Evolutionary conservation across 1,140 invertebrate genomes (phyloP), one percentile per base, ranked within the genome.

Genomic region (Trigoniulus corallinus): DNA sequence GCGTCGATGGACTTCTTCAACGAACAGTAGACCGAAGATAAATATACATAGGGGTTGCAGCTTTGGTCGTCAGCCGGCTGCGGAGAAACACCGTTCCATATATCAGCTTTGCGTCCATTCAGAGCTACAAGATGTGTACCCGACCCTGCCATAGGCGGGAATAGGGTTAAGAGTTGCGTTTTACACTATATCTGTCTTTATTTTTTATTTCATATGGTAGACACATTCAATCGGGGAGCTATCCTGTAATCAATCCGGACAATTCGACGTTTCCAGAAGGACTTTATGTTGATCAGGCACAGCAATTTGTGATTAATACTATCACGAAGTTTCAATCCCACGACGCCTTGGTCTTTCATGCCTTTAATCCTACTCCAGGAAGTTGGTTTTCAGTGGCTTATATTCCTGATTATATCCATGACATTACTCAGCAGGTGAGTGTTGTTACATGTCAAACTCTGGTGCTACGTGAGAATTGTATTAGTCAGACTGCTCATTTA

Each of bases 341-440:
- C 69, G 56, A 65, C 71, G 41, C 66, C 64, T 50, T 67, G 4
- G 60, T 72, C 44, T 58, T 78, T 34, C 71, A 67, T 53, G 69
- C 80, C 15, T 67, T 71, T 15, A 74, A 74, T 44, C 84, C 84
- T 0, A 65, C 74, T 10, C 73, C 82, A 0, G 84, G 84, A 1
- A 76, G 78, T 57, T 88, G 84, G 81, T 88, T 79, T 67, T 79
- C 77, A 0, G 73, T 82, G 25, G 79, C 79, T 3, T 86, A 84
- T 65, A 69, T 83, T 50, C 75, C 78, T 26, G 82, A 71, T 53
- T 71, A 67, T 67, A 69, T 74, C 59, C 63, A 74, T 41, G 66
- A 69, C 53, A 66, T 76, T 43, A 64, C 69, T 53, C 72, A 75
- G 54, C 69, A 74, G 65, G 74, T 73, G n/a, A n/a, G n/a, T n/a